Conservation (phyloP, 2,797 vertebrate species). For the Amniataba percoides region DNA sequence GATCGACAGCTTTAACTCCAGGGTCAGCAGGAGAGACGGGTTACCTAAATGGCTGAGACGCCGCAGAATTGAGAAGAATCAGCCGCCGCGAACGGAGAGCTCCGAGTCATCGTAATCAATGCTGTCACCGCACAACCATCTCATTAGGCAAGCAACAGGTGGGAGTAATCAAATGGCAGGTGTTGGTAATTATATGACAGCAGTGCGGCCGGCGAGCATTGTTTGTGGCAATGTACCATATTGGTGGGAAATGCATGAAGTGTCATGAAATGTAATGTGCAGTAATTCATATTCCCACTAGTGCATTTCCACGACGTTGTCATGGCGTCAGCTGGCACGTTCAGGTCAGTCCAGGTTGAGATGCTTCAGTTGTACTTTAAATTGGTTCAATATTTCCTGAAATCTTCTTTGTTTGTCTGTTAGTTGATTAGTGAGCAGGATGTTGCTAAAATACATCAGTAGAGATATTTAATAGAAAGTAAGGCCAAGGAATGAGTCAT, state of each 20-base stretch:
- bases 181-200: conserved; percentile 68
- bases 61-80: conserved; percentile 10
- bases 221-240: conserved; percentile 31
- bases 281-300: conserved; percentile 31
- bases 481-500: background rate
- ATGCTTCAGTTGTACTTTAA: background rate
- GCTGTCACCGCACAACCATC: conserved; percentile 38
- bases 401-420: background rate
- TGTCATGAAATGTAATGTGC: conserved; percentile 57
- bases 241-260: conserved; percentile 49
- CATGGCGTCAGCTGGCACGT: conserved; percentile 21
- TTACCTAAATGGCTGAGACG: conserved; percentile 47
- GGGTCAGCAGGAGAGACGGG: conserved; percentile 50
- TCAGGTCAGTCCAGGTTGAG: conserved; percentile 27
- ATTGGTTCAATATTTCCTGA: background rate
- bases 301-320: conserved; percentile 9
- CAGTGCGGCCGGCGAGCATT: conserved; percentile 26
- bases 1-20: conserved; percentile 62
- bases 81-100: background rate
- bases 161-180: conserved; percentile 66
- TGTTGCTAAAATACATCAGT: background rate
- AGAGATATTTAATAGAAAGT: background rate
- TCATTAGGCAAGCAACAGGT: conserved; percentile 67
- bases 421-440: background rate
- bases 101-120: conserved; percentile 39